Percentiles rank a stretch among this genome's conserved stretches.
These are phyloP conservation scores for Melanotaenia nigrans DNA, from an alignment of 2,797 vertebrate species.

Conservation along the genomic window DNA sequence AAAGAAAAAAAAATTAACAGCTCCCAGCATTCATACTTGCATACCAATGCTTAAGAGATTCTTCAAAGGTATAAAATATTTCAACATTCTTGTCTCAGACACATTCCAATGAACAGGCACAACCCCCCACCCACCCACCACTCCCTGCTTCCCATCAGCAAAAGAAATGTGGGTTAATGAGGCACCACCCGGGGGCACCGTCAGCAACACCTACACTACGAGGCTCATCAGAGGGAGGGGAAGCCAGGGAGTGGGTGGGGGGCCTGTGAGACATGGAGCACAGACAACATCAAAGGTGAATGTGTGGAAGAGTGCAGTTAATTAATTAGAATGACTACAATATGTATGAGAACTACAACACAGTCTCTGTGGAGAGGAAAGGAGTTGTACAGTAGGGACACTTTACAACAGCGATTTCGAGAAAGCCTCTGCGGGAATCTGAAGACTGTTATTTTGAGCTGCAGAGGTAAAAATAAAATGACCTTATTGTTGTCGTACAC, in stretches of 20 bases:
- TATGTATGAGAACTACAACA: slow-evolving; percentile 12
- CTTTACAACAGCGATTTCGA: slow-evolving; percentile 26
- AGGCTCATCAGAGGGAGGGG: slow-evolving; percentile 44
- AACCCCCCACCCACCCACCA: not conserved
- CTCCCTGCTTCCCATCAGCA: slow-evolving; percentile 44
- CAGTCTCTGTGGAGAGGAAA: slow-evolving; percentile 21
- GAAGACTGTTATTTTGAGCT: slow-evolving; percentile 20
- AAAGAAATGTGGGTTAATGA: slow-evolving; percentile 77
- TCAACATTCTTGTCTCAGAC: slow-evolving; percentile 25
- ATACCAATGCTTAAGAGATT: slow-evolving; percentile 26
- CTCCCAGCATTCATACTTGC: slow-evolving; percentile 13
- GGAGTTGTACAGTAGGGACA: slow-evolving; percentile 29
- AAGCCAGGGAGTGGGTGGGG: slow-evolving; percentile 18
- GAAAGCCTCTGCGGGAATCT: slow-evolving; percentile 17
- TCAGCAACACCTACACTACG: slow-evolving; percentile 54
- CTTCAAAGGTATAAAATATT: slow-evolving; percentile 61
- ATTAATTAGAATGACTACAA: slow-evolving; percentile 50
- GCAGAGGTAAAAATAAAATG: slow-evolving; percentile 21
- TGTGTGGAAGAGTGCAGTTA: slow-evolving; percentile 43
- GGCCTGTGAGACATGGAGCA: slow-evolving; percentile 23
- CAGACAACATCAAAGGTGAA: slow-evolving; percentile 59
- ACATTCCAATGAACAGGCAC: slow-evolving; percentile 22
- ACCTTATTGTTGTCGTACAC: slow-evolving; percentile 6
- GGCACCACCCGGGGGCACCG: slow-evolving; percentile 56
- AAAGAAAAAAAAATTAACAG: slow-evolving; percentile 5